Conservation (phyloP, 2,113 vertebrate species). For the Ptilorrhoa leucosticta region DNA sequence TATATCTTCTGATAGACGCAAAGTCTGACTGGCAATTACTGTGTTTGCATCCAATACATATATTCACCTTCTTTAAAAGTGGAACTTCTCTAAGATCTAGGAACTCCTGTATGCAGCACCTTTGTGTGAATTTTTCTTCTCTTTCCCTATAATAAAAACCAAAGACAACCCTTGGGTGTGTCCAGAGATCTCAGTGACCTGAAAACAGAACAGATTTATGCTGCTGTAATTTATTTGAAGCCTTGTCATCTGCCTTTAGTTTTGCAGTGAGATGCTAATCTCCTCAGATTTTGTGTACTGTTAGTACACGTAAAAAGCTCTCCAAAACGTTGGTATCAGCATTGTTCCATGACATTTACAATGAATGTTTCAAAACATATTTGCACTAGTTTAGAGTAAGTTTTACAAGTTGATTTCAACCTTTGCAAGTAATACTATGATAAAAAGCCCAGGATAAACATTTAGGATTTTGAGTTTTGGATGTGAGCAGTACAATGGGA, state of each 20-base stretch:
- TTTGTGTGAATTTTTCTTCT: background rate
- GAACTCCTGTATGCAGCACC: background rate
- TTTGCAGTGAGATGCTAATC: constrained; percentile 66
- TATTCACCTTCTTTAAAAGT: background rate
- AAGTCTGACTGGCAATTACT: background rate
- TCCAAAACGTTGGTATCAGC: constrained; percentile 66
- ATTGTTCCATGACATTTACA: constrained; percentile 62
- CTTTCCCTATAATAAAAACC: background rate
- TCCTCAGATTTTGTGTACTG: constrained; percentile 68
- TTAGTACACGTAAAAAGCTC: constrained; percentile 71
- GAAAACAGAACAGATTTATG: constrained; percentile 51
- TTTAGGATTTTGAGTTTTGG: background rate
- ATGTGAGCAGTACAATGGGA: background rate
- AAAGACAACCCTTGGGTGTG: constrained; percentile 17
- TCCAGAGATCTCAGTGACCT: constrained; percentile 53
- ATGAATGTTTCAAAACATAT: constrained; percentile 67
- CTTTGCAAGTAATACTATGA: background rate
- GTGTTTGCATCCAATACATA: background rate
- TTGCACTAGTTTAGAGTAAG: constrained; percentile 54
- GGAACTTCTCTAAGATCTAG: background rate
- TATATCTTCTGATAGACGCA: background rate
- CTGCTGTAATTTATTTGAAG: constrained; percentile 52
- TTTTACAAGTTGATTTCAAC: constrained; percentile 54
- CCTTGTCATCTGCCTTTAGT: constrained; percentile 61
- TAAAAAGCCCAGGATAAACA: background rate